Base-by-base conservation (phyloP, 2,113 vertebrate genomes). In the Amphilophus citrinellus region DNA sequence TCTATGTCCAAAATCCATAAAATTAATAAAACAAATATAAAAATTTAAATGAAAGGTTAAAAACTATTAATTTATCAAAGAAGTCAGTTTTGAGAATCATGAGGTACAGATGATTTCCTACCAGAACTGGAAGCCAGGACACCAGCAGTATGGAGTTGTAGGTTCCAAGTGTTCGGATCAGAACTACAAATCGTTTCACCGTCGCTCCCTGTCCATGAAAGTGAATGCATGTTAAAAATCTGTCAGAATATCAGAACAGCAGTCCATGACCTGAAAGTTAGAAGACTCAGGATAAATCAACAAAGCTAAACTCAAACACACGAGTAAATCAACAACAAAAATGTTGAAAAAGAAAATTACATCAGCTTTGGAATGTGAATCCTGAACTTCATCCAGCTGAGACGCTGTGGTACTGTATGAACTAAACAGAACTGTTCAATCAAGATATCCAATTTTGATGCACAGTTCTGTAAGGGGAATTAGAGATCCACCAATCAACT, bases 91-190 rank as follows among this genome's bases (percentile, higher is more conserved):
- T 62, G 73, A 32, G 7, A 56, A 11, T 2, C 2, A 10, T 39
- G 65, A 0, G 42, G 62, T 66, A 27, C 53, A 22, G 56, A 66
- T 50, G 20, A 63, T 47, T 65, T 56, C 94, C 42, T 93, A 95
- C 94, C 93, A 99, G 95, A 82, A 99, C 97, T 1, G 98, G 98
- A n/a, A 99, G 96, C 98, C 98, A 99, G 87, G 98, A 99, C 86
- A 98, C 98, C 86, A 99, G 97, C 80, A 99, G 93, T 2, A 99
- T 92, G 60, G 98, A 99, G 94, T 99, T 99, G 85, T 99, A 99
- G 22, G 98, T 99, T 93, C 98, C 98, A 90, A 99, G 95, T 85
- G 98, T 99, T 95, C 98, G 97, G 93, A 99, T 99, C 56, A 99
- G 97, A 92, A 99, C 97, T 58, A 99, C 98, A 92, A 99, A 99